Conservation (phyloP, 2,797 vertebrate genomes). For the Pipistrellus pipistrellus region DNA sequence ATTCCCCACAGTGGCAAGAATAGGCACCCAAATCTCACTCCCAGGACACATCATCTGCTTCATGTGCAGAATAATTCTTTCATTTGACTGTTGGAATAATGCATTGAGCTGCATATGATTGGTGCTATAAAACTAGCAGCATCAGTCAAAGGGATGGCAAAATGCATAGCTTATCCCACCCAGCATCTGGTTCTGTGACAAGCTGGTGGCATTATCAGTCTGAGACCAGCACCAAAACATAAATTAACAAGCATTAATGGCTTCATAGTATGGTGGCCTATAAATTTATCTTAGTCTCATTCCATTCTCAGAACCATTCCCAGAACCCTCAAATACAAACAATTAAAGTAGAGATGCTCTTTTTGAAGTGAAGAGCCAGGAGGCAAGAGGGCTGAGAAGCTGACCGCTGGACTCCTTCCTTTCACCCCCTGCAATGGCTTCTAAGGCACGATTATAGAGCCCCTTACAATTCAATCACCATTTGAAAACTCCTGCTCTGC, state of each 20-base stretch:
- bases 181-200: not conserved
- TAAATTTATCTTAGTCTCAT: not conserved
- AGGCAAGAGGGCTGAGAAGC: not conserved
- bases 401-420: not conserved
- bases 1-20: not conserved
- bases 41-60: not conserved
- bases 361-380: not conserved
- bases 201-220: not conserved
- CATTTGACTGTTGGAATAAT: not conserved
- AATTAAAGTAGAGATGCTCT: not conserved
- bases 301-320: not conserved
- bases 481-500: not conserved
- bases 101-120: not conserved
- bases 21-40: not conserved
- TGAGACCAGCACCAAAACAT: not conserved
- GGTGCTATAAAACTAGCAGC: not conserved
- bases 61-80: not conserved
- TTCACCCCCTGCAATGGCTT: constrained; percentile 27
- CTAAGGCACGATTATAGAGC: not conserved
- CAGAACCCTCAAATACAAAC: not conserved
- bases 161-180: not conserved
- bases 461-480: not conserved
- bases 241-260: not conserved
- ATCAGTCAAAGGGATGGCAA: not conserved
- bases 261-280: not conserved